Conservation (phyloP, 2,797 vertebrate genomes). For the Sebastes diploproa region DNA sequence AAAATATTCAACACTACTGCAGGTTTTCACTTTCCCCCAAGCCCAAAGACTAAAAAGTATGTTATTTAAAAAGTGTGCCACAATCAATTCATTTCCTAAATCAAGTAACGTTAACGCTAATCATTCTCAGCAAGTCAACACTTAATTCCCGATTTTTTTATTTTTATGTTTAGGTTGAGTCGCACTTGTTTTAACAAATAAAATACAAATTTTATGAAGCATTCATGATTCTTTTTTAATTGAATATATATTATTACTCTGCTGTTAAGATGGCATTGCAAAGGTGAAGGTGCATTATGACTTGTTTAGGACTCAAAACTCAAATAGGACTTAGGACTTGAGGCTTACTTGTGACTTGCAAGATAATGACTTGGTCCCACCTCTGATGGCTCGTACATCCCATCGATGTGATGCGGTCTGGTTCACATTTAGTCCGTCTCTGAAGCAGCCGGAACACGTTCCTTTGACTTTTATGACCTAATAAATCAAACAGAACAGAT, state of each 20-base stretch:
- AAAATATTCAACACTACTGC: too few relatives aligned
- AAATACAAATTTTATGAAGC: too few relatives aligned
- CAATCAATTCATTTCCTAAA: too few relatives aligned
- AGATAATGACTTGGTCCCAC: neutral
- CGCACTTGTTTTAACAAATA: too few relatives aligned
- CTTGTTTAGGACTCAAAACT: neutral
- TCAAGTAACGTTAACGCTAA: too few relatives aligned
- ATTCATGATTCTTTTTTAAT: neutral
- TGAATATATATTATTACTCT: neutral
- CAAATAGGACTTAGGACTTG: neutral
- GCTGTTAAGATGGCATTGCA: neutral
- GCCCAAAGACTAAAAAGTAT: too few relatives aligned
- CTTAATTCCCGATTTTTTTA: too few relatives aligned
- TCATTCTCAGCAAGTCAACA: too few relatives aligned
- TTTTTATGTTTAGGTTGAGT: too few relatives aligned
- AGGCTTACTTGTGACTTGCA: too few relatives aligned
- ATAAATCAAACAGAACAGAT: neutral
- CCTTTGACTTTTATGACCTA: neutral
- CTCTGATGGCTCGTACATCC: neutral
- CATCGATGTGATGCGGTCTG: neutral
- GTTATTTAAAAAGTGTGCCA: too few relatives aligned
- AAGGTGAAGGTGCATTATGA: neutral
- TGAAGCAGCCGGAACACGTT: neutral
- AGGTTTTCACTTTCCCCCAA: too few relatives aligned
- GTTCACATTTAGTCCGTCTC: neutral